Evolutionary conservation across 2,113 vertebrate species (phyloP).

Genomic region (Meles meles): DNA sequence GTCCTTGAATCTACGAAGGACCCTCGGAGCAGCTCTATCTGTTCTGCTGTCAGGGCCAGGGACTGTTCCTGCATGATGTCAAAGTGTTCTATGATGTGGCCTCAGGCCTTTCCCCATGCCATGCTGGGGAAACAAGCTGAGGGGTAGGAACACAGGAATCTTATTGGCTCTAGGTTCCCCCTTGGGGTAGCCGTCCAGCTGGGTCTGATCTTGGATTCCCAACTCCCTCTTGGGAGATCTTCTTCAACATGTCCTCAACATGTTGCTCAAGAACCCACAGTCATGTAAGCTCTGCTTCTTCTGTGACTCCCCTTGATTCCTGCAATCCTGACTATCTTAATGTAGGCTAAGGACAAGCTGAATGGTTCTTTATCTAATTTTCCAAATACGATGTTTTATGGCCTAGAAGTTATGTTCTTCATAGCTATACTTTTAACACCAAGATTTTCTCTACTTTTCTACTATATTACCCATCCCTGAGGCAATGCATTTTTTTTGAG

Average conservation of each 20-base stretch:
- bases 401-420: neutral
- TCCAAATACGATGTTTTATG: neutral
- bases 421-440: neutral
- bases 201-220: neutral
- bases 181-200: fast-evolving
- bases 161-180: neutral
- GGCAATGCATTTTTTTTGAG: neutral
- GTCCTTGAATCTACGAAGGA: neutral
- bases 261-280: neutral
- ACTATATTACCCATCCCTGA: neutral
- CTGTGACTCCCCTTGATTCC: neutral
- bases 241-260: no score
- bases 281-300: neutral
- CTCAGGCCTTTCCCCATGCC: neutral
- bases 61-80: neutral
- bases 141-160: neutral
- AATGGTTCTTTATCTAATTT: neutral
- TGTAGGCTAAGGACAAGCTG: neutral
- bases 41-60: neutral
- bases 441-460: neutral
- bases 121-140: neutral
- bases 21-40: neutral
- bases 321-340: no score
- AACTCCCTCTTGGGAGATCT: neutral
- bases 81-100: neutral